Conservation (phyloP, 2,797 vertebrate genomes). For the Tinamus major region DNA sequence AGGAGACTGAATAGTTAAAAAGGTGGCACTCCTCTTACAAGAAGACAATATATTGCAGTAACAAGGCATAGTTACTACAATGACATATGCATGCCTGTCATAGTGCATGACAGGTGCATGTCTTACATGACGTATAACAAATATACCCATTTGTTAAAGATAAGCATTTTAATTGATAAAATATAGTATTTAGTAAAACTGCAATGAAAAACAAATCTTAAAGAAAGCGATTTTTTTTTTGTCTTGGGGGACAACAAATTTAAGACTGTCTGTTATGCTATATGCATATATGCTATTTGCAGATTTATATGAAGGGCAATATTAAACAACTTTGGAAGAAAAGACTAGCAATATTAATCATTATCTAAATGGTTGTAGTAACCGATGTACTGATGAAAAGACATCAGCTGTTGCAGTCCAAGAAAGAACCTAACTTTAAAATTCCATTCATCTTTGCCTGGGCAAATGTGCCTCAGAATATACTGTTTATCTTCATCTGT, state of each 20-base stretch:
- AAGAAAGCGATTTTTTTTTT: background rate
- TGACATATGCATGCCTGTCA: background rate
- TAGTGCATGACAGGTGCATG: too few relatives aligned
- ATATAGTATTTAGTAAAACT: background rate
- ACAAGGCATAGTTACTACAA: background rate
- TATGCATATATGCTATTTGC: background rate
- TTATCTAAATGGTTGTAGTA: conserved; percentile 27
- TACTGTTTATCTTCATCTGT: conserved; percentile 76
- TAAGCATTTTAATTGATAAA: background rate
- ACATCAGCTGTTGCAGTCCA: background rate
- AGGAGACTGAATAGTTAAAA: background rate
- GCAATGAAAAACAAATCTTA: rapidly evolving
- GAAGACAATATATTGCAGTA: background rate
- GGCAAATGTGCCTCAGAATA: conserved; percentile 15
- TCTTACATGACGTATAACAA: background rate
- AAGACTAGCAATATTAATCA: conserved; percentile 41
- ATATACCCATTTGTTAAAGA: background rate
- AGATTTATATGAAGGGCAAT: background rate
- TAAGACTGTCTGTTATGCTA: too few relatives aligned
- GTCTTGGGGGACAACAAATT: too few relatives aligned
- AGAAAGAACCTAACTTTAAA: conserved; percentile 21
- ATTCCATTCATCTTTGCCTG: conserved; percentile 57
- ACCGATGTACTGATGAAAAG: background rate
- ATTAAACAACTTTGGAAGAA: conserved; percentile 54
- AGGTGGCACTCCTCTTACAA: background rate